Conservation (phyloP, 2,888 invertebrate species). For the Luperina testacea region DNA sequence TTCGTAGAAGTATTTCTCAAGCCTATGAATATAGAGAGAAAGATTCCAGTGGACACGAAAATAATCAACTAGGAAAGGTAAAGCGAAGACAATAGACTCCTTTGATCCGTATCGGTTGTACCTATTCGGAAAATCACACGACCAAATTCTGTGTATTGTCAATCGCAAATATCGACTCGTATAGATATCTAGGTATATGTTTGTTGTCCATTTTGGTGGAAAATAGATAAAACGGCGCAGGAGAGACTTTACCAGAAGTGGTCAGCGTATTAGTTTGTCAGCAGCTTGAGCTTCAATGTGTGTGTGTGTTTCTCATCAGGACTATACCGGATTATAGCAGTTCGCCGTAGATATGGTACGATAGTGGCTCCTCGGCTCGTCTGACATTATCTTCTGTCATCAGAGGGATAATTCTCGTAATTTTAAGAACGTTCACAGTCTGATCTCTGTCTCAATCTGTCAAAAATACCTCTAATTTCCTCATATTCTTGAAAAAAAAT, state of each 20-base stretch:
- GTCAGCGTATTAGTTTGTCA: background rate
- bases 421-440: background rate
- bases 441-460: no score
- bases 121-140: conserved; percentile 39
- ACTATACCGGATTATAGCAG: background rate
- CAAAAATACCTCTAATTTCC: no score
- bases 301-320: background rate
- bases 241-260: background rate
- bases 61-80: conserved; percentile 47
- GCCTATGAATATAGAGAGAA: conserved; percentile 13
- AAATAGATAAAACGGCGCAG: background rate
- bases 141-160: conserved; percentile 29
- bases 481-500: no score
- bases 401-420: background rate
- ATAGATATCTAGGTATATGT: background rate
- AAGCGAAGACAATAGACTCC: conserved; percentile 24
- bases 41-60: conserved; percentile 30
- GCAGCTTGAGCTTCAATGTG: background rate
- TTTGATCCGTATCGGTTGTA: conserved; percentile 55
- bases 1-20: conserved; percentile 8
- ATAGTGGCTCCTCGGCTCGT: background rate
- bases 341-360: background rate
- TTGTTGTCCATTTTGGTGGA: background rate
- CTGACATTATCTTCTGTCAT: background rate
- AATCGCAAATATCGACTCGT: conserved; percentile 19